Evolutionary conservation across 2,113 vertebrate species (phyloP).

Genomic region (Haemorhous mexicanus): DNA sequence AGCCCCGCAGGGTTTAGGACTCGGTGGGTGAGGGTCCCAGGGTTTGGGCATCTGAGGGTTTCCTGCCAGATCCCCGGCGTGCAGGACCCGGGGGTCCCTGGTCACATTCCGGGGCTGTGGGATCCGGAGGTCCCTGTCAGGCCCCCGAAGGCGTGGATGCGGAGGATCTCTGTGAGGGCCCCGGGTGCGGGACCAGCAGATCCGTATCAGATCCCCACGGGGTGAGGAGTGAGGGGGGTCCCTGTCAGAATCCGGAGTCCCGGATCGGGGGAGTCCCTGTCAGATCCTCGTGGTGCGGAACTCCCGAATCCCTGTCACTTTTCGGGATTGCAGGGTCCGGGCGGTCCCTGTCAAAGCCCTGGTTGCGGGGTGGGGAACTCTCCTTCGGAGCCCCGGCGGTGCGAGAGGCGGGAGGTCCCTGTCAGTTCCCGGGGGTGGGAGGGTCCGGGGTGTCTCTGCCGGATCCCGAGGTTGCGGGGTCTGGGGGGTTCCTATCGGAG

Average conservation of each 20-base stretch:
- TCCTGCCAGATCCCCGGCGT: neutral
- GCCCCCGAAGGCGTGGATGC: fast-evolving
- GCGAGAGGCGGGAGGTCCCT: too few species aligned
- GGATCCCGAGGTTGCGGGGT: too few species aligned
- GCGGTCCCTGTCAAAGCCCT: neutral
- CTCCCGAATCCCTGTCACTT: neutral
- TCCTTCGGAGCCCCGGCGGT: neutral
- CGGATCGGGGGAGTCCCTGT: neutral
- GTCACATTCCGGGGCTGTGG: neutral
- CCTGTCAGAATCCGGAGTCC: neutral
- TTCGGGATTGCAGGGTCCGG: neutral
- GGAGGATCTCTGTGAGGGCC: neutral
- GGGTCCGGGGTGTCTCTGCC: neutral
- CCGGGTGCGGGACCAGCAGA: too few species aligned
- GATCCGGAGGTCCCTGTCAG: neutral
- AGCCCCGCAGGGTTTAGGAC: neutral
- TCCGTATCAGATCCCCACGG: neutral
- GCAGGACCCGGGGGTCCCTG: neutral
- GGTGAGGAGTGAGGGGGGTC: too few species aligned
- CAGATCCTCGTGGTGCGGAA: neutral
- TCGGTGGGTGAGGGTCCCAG: too few species aligned
- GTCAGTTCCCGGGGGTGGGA: neutral
- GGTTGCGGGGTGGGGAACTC: neutral
- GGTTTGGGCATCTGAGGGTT: neutral
- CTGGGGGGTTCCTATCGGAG: neutral